phyloP scores from a whole-genome alignment of 2,113 vertebrate genomes.

The Blennius ocellaris region DNA sequence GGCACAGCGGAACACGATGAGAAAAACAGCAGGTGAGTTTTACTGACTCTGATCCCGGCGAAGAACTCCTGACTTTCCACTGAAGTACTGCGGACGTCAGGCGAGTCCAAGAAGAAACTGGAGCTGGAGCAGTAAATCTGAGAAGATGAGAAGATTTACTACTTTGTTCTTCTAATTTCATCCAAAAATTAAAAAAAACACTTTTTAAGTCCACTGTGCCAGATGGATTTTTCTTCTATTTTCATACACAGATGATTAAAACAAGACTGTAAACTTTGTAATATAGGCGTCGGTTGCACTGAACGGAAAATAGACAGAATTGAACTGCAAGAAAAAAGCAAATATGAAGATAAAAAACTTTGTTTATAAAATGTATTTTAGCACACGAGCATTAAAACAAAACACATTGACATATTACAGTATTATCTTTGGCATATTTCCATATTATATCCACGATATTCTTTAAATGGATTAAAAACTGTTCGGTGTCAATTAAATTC shows the following conservation, averaged over 20 bases:
- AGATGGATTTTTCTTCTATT: too few species aligned
- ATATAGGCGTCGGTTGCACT: too few species aligned
- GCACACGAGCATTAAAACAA: constrained; percentile 14
- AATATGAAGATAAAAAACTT: too few species aligned
- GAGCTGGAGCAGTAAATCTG: constrained; percentile 90
- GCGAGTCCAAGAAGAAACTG: constrained; percentile 88
- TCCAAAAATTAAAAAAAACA: too few species aligned
- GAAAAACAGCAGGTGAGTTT: neutral
- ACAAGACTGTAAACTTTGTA: too few species aligned
- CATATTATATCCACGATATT: too few species aligned
- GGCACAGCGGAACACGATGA: too few species aligned
- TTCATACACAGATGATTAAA: too few species aligned
- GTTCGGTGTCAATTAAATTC: neutral
- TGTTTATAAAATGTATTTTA: too few species aligned
- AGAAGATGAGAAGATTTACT: neutral
- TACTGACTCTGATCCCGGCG: constrained; percentile 88
- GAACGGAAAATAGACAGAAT: too few species aligned
- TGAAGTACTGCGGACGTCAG: constrained; percentile 76
- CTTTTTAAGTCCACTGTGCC: too few species aligned
- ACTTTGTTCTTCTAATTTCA: neutral
- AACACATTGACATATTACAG: constrained; percentile 8
- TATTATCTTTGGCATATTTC: neutral
- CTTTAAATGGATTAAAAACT: neutral
- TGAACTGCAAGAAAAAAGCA: neutral
- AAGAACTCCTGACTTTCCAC: constrained; percentile 91